A percentile compares a stretch with the other conserved stretches of the same genome.
These are phyloP conservation scores for Hirtodrosophila cameraria DNA, from an alignment of 2,888 invertebrate species.

Conservation along the genomic window DNA sequence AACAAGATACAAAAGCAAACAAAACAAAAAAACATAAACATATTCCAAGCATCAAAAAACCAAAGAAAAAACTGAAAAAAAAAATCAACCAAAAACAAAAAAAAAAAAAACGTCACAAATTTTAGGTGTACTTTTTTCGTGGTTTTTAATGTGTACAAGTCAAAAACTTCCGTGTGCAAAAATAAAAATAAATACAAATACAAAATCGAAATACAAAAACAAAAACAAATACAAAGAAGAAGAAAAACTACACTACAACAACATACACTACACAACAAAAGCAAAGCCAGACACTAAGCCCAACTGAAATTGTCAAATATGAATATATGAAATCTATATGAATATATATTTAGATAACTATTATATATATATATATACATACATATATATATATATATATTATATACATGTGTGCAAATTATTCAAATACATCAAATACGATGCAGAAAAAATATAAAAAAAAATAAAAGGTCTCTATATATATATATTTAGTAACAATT, in stretches of 20 bases:
- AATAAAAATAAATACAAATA: conserved; percentile 13
- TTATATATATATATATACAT: conserved; percentile 66
- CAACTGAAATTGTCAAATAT: conserved; percentile 79
- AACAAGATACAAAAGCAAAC: conserved; percentile 20
- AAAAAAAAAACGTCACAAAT: conserved; percentile 42
- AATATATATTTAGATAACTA: conserved; percentile 78
- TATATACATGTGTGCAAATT: conserved; percentile 76
- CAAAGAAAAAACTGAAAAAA: conserved; percentile 47
- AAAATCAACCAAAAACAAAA: conserved; percentile 25
- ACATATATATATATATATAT: conserved; percentile 55
- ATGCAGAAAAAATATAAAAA: conserved; percentile 25
- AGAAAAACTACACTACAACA: conserved; percentile 35
- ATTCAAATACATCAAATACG: conserved; percentile 69
- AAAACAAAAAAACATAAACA: conserved; percentile 47
- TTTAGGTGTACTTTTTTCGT: conserved; percentile 66
- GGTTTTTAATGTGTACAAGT: conserved; percentile 72
- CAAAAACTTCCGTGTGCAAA: conserved; percentile 72
- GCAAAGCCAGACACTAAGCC: conserved; percentile 74
- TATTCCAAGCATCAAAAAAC: conserved; percentile 73
- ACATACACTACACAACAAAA: conserved; percentile 69
- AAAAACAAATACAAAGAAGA: conserved; percentile 13
- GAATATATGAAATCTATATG: conserved; percentile 64
- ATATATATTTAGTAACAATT: conserved; percentile 70
- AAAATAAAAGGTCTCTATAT: conserved; percentile 58
- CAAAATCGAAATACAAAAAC: conserved; percentile 6